Base-by-base conservation (phyloP, 2,888 invertebrate species). In the Eutolmus rufibarbis region DNA sequence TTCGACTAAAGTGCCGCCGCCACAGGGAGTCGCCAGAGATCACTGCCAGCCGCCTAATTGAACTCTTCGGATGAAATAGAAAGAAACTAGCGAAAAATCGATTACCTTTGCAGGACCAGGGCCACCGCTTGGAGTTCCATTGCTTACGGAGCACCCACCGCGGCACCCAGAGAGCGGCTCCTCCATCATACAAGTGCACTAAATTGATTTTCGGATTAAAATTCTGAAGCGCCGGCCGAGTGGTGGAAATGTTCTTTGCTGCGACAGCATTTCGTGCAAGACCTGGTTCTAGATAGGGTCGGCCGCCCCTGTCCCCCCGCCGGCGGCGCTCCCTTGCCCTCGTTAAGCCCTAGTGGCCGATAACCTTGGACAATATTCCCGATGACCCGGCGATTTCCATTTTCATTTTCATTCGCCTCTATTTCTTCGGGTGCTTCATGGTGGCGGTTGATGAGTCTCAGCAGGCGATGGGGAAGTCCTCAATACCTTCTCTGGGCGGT, bases 171-270 rank as follows among this genome's bases (percentile, higher is more conserved):
- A n/a, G 66, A 66, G 66, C 66, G 28, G 23, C 66, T 28, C 28
- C 23, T 12, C 56, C 66, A 66, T 66, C 66, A 19, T 79, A 81
- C 56, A 84, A 84, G 82, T 66, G 82, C 82, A 84, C 66, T 66
- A 37, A 84, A 84, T 84, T 84, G 82, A 84, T 84, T 84, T 84
- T 84, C 51, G 82, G 82, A 84, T 84, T 84, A 37, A 84, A 66
- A 84, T 84, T 84, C 66, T 40, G 12, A 79, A 79, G 28, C 14
- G 66, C 34, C 66, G 12, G 66, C 23, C 19, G 66, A 66, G 66
- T 66, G 19, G 66, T 23, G 12, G 9, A 66, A 66, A 66, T 66
- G 66, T 66, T 66, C 66, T 66, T 66, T 66, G 66, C 66, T 66
- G 23, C 66, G 66, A 66, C 66, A 66, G 28, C 66, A 66, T 66